Evolutionary conservation across 2,888 invertebrate species (phyloP).

Genomic region (Cheiracanthium punctorium): DNA sequence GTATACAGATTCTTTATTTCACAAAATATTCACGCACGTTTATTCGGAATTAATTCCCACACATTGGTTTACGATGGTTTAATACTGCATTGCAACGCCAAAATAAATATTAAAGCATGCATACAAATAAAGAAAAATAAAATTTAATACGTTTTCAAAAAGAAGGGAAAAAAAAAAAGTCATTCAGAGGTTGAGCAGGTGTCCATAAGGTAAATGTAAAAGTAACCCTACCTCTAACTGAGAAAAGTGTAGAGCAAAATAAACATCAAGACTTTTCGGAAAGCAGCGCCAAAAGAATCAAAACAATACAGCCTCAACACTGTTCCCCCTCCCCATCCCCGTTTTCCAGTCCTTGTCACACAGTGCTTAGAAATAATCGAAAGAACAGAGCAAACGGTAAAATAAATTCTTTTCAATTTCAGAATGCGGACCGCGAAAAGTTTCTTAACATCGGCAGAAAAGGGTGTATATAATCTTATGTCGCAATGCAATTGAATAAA

Average conservation of each 20-base stretch:
- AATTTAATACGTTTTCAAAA: no score
- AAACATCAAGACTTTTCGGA: constrained; percentile 41
- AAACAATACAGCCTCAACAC: constrained; percentile 43
- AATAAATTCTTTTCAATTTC: constrained; percentile 53
- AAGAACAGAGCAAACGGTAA: constrained; percentile 3
- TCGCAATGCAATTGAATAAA: background rate
- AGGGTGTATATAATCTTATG: background rate
- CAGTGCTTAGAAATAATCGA: constrained; percentile 53
- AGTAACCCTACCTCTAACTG: background rate
- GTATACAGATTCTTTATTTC: no score
- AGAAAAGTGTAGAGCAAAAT: constrained; percentile 61
- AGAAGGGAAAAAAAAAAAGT: background rate
- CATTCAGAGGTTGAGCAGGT: constrained; percentile 57
- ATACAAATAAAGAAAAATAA: no score
- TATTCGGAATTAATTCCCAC: no score
- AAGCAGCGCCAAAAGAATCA: constrained; percentile 52
- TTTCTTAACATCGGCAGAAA: background rate
- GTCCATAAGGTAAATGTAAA: constrained; percentile 22
- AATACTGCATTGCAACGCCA: no score
- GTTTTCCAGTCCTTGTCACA: background rate
- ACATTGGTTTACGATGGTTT: no score
- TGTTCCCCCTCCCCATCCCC: background rate
- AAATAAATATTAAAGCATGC: no score
- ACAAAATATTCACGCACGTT: no score
- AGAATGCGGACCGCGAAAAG: background rate